Evolutionary conservation across 2,113 vertebrate genomes (phyloP), one percentile per base, ranked within the genome.

Genomic region (Syngnathus typhle): DNA sequence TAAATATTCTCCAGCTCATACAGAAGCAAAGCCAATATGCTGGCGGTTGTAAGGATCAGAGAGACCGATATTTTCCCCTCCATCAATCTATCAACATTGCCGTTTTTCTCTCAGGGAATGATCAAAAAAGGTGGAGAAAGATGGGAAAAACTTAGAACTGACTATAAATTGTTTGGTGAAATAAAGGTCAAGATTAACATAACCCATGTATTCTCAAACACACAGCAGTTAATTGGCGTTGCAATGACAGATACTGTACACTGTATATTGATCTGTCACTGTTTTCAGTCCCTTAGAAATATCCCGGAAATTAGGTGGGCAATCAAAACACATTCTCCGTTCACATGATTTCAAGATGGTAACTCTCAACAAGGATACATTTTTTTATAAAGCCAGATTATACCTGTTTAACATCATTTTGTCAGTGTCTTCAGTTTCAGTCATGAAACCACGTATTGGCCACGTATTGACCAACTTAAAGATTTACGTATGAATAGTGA

Each of bases 161-260:
- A 43, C 44, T 61, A 67, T 67, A 81, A 71, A 77, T 67, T 70
- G 69, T 61, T 56, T 49, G 46, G 41, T 64, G 67, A 73, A 67
- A 49, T 69, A 69, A 77, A 74, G 66, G 47, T 72, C 67, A 67
- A 59, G 60, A 46, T 71, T 69, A 69, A 69, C 66, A 54, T 71
- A 66, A 69, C 39, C 23, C 72, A 65, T 36, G 18, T 52, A 60
- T 18, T 58, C 44, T 18, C 44, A 6, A 47, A 47, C 44, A 47
- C 55, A 36, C 56, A 59, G 23, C 7, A 36, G 15, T 32, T 23
- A 58, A 15, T 16, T 36, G 32, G 23, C 27, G 23, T 36, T 16
- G 11, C 21, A 21, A 32, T 36, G 27, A 58, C 12, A 7, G 36
- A 36, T 18, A 32, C 27, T 32, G 27, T 32, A 32, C 27, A 32